phyloP scores from a whole-genome alignment of 2,113 vertebrate genomes.

The Coreoperca whiteheadi region DNA sequence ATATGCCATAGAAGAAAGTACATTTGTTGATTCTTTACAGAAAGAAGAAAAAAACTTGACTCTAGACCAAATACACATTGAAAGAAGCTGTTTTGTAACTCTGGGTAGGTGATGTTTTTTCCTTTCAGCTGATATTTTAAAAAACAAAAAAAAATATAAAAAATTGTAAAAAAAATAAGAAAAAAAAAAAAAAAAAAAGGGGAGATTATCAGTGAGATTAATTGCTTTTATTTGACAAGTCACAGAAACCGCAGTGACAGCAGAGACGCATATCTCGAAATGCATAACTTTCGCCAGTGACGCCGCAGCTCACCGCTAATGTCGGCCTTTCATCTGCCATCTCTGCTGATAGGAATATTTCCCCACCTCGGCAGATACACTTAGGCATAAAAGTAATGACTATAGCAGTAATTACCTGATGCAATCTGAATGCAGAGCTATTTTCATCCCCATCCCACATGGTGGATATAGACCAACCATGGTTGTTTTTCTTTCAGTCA shows the following conservation, averaged over 20 bases:
- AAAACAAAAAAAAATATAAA: no score
- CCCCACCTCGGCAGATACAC: conserved; percentile 48
- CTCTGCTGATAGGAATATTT: conserved; percentile 64
- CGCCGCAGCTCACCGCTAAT: conserved; percentile 28
- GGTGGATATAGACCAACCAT: conserved; percentile 3
- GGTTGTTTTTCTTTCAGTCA: conserved; percentile 24
- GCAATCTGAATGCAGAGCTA: conserved; percentile 50
- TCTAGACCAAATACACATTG: neutral
- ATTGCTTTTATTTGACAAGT: conserved; percentile 55
- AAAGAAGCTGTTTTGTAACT: neutral
- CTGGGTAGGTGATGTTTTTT: neutral
- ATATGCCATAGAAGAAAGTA: neutral
- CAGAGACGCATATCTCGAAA: conserved; percentile 35
- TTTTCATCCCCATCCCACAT: conserved; percentile 23
- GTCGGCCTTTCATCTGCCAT: conserved; percentile 61
- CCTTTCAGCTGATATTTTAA: neutral
- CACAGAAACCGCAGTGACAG: conserved; percentile 45
- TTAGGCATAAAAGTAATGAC: conserved; percentile 63
- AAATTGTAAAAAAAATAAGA: no score
- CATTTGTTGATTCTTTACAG: conserved; percentile 3
- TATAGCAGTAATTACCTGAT: conserved; percentile 70
- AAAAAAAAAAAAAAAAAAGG: no score
- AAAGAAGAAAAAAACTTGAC: neutral
- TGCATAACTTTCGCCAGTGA: neutral
- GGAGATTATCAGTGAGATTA: conserved; percentile 51